Evolutionary conservation across 1,140 invertebrate species (phyloP), one percentile per base, ranked within the genome.

Genomic region (Formica exsecta): DNA sequence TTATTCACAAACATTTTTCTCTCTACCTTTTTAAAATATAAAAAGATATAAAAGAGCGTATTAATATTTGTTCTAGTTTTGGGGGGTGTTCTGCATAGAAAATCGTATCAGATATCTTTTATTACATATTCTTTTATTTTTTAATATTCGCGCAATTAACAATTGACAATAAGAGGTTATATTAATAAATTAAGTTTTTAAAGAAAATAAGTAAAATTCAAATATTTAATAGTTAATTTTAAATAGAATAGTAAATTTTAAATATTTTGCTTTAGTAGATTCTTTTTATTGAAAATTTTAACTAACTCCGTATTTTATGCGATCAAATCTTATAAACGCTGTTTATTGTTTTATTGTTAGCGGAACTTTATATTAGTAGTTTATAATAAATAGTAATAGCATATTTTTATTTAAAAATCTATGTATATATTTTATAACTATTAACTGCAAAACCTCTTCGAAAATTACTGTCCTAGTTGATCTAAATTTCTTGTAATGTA

Each of bases 381-480:
- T 48, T 51, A 32, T 41, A 29, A 61, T 61, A 19, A 19, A 59
- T 38, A 59, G 5, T n/a, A 25, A 59, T 38, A 38, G 5, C 7
- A n/a, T 11, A 59, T 41, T 41, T 75, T 75, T 57, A 54, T 36
- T 57, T n/a, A 19, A 73, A 9, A 73, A 54, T 51, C 19, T 57
- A 32, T 54, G 2, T 19, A 51, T 13, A 38, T 16, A 29, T 41
- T 41, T 68, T 41, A 38, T 16, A 73, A 32, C 13, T 7, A 57
- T 32, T 29, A 61, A 29, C 1, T 29, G 16, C 16, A 5, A 75
- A 11, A 61, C 16, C 2, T 13, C 41, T 44, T 44, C 22, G 38
- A 51, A 3, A 65, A 65, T 36, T 22, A 65, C 6, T 64, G 16
- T 1, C 3, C 41, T 36, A 48, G 0, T 65, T 77, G 29, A 65